Evolutionary conservation across 1,140 invertebrate genomes (phyloP).

Genomic region (Pissodes strobi): DNA sequence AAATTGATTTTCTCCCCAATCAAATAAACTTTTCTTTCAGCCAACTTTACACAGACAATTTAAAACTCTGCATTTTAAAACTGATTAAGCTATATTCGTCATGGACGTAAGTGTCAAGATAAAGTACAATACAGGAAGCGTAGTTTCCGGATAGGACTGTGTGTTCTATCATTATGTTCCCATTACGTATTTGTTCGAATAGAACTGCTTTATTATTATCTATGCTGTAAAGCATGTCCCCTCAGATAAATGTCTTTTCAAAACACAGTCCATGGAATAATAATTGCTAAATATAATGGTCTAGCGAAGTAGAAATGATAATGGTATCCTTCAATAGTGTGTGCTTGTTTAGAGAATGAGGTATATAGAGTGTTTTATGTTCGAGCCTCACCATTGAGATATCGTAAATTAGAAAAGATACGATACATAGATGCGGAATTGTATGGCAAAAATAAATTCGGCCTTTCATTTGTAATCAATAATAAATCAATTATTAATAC

Average conservation of each 20-base stretch:
- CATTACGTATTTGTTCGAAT: conserved; percentile 26
- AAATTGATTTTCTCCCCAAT: no score
- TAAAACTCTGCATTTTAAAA: conserved; percentile 29
- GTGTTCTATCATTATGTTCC: conserved; percentile 30
- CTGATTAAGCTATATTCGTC: conserved; percentile 20
- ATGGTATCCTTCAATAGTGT: no score
- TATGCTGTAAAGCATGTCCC: conserved; percentile 26
- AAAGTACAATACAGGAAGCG: conserved; percentile 29
- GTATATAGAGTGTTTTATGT: no score
- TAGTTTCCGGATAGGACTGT: conserved; percentile 24
- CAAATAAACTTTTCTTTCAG: no score
- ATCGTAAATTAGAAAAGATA: no score
- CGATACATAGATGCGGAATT: no score
- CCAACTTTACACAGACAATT: conserved; percentile 30
- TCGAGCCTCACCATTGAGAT: no score
- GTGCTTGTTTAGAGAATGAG: no score
- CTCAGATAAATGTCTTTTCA: conserved; percentile 26
- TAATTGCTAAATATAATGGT: conserved; percentile 2
- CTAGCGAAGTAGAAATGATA: conserved; percentile 4
- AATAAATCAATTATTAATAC: no score
- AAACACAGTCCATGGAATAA: background rate
- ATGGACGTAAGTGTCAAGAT: conserved; percentile 30
- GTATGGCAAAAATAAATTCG: no score
- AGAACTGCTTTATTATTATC: conserved; percentile 26
- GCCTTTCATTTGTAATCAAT: no score